Base-by-base conservation (phyloP, 2,113 vertebrate species). In the Phyllostomus discolor region DNA sequence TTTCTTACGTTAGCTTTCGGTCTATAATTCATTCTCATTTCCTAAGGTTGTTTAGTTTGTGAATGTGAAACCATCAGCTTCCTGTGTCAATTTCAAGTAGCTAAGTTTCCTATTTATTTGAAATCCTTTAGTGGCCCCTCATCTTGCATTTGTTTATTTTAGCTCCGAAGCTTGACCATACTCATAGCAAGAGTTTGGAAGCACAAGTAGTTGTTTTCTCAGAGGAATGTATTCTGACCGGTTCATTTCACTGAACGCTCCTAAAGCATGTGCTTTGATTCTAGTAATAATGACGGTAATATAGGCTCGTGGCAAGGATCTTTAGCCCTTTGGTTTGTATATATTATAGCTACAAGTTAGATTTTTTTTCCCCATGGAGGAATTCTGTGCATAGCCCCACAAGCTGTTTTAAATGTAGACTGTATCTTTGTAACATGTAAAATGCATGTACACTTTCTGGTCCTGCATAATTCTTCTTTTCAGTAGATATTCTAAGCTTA, bases 81-180 rank as follows among this genome's bases (percentile, higher is more conserved):
- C 96, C 93, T 90, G 81, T 88, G 91, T 94, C 75, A 90, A 57
- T 48, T 85, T 92, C 54, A 88, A 96, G 88, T 81, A 93, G 92
- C 94, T 82, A 26, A 22, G 81, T 88, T 95, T 59, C 84, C 38
- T 87, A 90, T 95, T 96, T 97, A 88, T 94, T 90, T 96, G 59
- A 96, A 81, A 93, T 96, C 67, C 38, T 90, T 85, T 95, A 76
- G 79, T 85, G 66, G 70, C 33, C 52, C 59, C 80, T 95, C 75
- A 72, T 52, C 66, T 93, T 73, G 35, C 90, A 43, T 95, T 94
- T 93, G 87, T 97, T 96, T 84, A 87, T 84, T 88, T 96, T 92
- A 50, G 50, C 80, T 92, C 83, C 64, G 54, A 76, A 83, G 70
- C 33, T 79, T 57, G 75, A 90, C 90, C 73, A 43, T 94, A 83